These are phyloP conservation scores for Cricetomys ansorgei DNA, from an alignment of 2,113 vertebrate genomes.

Conservation along the genomic window DNA sequence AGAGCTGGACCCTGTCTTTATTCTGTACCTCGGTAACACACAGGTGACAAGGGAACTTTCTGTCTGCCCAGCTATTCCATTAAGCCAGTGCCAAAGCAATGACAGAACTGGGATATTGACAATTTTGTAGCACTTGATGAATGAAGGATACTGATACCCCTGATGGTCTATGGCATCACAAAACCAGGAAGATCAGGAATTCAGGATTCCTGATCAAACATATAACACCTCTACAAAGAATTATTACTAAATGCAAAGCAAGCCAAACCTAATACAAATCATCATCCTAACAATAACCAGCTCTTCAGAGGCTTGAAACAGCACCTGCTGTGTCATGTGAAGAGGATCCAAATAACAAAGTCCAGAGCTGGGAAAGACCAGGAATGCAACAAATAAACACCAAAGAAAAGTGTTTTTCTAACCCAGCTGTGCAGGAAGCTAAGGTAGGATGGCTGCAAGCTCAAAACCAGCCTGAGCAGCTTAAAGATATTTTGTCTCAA, in stretches of 20 bases:
- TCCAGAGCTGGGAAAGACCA: not conserved
- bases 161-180: not conserved
- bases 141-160: not conserved
- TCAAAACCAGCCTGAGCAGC: not conserved
- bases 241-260: not conserved
- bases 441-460: not conserved
- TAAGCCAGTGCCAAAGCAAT: not conserved
- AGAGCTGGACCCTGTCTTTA: not conserved
- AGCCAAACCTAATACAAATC: not conserved
- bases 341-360: not conserved
- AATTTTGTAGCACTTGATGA: not conserved
- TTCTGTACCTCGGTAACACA: not conserved
- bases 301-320: not conserved
- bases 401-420: not conserved
- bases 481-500: not conserved
- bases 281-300: not conserved
- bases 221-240: not conserved
- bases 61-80: not conserved
- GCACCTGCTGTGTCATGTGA: not conserved
- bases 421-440: not conserved
- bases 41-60: not conserved
- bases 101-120: not conserved
- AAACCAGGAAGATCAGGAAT: not conserved
- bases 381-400: constrained; percentile 10
- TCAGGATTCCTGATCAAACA: not conserved